These are phyloP conservation scores for Sphaeramia orbicularis DNA, from an alignment of 2,797 vertebrate species.

Conservation along the genomic window DNA sequence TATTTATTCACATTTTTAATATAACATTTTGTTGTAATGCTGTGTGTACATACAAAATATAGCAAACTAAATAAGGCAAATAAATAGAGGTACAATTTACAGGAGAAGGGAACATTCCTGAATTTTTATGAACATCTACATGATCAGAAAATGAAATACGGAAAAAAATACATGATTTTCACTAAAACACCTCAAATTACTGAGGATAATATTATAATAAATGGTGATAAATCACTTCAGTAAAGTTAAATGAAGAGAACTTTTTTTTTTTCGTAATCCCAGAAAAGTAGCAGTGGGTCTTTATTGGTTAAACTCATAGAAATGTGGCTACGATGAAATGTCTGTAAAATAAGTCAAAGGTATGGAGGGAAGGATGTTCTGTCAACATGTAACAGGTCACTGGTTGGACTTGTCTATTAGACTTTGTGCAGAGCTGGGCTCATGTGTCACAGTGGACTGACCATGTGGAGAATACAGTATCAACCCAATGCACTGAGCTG, in stretches of 20 bases:
- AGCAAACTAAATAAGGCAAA: conserved; percentile 94
- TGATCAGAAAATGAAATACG: too few species aligned
- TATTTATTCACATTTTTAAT: conserved; percentile 82
- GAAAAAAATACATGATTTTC: too few species aligned
- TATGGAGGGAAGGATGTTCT: background rate
- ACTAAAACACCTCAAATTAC: too few species aligned
- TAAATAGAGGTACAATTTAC: conserved; percentile 95
- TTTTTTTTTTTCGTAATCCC: too few species aligned
- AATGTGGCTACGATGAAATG: background rate
- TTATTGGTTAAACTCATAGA: too few species aligned
- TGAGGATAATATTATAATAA: too few species aligned
- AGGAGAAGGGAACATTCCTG: conserved; percentile 88
- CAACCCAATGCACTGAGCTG: background rate
- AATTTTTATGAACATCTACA: too few species aligned
- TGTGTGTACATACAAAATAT: conserved; percentile 91
- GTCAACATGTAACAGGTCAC: background rate
- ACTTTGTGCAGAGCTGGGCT: background rate
- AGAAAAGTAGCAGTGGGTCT: too few species aligned
- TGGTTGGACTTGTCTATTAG: background rate
- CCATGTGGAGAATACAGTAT: background rate
- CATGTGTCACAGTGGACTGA: background rate
- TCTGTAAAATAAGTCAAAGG: conserved; percentile 19
- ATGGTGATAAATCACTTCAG: too few species aligned
- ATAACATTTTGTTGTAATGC: conserved; percentile 86
- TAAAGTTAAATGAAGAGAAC: too few species aligned